Conservation (phyloP, 2,113 vertebrate genomes). For the Parotia lawesii region DNA sequence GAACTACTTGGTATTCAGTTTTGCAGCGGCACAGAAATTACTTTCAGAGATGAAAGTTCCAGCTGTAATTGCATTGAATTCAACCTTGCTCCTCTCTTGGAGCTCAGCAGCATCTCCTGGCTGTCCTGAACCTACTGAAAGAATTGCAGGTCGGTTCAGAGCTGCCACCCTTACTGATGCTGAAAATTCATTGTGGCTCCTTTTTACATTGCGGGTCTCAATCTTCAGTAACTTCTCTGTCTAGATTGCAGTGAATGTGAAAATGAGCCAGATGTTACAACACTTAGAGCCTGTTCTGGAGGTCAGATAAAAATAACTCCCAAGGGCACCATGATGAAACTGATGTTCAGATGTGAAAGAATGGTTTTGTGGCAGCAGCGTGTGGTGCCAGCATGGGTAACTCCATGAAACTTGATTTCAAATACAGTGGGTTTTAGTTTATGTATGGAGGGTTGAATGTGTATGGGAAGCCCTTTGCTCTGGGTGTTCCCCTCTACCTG, state of each 20-base stretch:
- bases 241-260: background rate
- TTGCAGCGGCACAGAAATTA: background rate
- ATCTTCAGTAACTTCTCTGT: background rate
- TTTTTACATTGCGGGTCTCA: background rate
- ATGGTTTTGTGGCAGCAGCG: background rate
- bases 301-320: background rate
- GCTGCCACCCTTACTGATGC: rapidly evolving
- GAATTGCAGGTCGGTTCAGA: background rate
- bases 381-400: too few species aligned
- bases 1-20: background rate
- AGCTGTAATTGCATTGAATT: background rate
- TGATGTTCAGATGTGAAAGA: background rate
- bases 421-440: background rate
- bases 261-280: background rate
- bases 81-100: background rate
- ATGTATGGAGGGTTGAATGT: background rate
- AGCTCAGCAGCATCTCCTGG: background rate
- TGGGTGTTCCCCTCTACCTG: background rate
- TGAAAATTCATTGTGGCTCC: background rate
- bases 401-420: background rate
- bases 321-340: background rate
- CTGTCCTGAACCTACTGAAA: background rate
- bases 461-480: background rate
- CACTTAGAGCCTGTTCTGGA: background rate
- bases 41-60: background rate